Conservation (phyloP, 2,888 invertebrate species). For the Dryadula phaetusa region DNA sequence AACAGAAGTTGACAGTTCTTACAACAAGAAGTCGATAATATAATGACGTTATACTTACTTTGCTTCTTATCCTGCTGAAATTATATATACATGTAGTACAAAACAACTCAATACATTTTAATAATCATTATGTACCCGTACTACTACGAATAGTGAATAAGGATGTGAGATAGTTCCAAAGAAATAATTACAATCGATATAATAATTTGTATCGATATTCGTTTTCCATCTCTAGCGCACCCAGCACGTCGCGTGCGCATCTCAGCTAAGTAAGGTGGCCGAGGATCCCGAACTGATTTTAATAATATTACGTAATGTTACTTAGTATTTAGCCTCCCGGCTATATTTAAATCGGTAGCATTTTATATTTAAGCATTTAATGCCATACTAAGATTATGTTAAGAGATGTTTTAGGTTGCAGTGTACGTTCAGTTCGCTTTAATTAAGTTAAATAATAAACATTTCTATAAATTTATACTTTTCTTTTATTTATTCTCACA, state of each 20-base stretch:
- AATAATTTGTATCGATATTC: not conserved
- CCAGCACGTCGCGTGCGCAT: constrained; percentile 43
- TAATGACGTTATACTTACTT: no score
- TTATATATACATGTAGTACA: no score
- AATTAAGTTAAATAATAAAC: not conserved
- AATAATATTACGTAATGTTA: constrained; percentile 38
- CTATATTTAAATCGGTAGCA: constrained; percentile 30
- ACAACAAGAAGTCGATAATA: not conserved
- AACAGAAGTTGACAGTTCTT: not conserved
- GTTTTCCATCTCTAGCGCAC: constrained; percentile 32
- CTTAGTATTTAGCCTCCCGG: constrained; percentile 34
- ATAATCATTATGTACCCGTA: no score
- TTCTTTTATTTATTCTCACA: not conserved
- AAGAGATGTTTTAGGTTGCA: constrained; percentile 22
- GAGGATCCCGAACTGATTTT: constrained; percentile 40
- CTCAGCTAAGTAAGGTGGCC: constrained; percentile 26
- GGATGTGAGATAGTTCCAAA: no score
- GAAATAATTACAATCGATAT: not conserved
- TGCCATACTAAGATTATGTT: constrained; percentile 1
- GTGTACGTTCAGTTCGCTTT: constrained; percentile 10
- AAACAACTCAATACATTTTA: no score
- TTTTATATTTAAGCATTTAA: constrained; percentile 16
- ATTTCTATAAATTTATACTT: not conserved
- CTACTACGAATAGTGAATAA: no score
- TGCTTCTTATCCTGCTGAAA: no score